Evolutionary conservation across 2,888 invertebrate species (phyloP).

Genomic region (Himalopsyche kuldschensis): DNA sequence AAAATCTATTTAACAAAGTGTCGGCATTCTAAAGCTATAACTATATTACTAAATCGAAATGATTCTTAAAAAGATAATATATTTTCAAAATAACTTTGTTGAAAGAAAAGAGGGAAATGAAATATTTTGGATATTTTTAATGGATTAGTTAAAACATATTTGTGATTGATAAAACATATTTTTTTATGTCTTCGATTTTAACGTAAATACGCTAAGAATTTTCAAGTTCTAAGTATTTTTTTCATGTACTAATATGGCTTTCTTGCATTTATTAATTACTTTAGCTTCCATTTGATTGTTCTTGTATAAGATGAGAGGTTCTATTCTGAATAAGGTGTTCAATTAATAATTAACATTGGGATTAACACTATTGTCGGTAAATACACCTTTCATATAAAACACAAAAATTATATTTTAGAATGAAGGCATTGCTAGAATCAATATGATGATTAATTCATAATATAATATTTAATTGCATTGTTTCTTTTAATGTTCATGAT

Average conservation of each 20-base stretch:
- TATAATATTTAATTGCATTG: too few relatives aligned
- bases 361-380: background rate
- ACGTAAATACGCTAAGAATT: background rate
- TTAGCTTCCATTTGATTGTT: background rate
- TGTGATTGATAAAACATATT: background rate
- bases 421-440: too few relatives aligned
- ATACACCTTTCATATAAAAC: background rate
- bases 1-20: background rate
- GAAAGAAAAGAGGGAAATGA: background rate
- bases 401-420: background rate
- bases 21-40: background rate
- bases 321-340: background rate
- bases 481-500: too few relatives aligned
- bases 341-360: background rate
- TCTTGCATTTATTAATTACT: background rate
- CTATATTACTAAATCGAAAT: background rate
- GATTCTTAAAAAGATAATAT: background rate
- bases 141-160: background rate
- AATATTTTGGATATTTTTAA: conserved; percentile 2
- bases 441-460: too few relatives aligned
- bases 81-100: conserved; percentile 1
- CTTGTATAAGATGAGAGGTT: background rate
- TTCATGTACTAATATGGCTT: background rate
- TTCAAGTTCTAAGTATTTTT: background rate
- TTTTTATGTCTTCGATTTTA: background rate